Base-by-base conservation (phyloP, 2,113 vertebrate genomes). In the Trachemys scripta region DNA sequence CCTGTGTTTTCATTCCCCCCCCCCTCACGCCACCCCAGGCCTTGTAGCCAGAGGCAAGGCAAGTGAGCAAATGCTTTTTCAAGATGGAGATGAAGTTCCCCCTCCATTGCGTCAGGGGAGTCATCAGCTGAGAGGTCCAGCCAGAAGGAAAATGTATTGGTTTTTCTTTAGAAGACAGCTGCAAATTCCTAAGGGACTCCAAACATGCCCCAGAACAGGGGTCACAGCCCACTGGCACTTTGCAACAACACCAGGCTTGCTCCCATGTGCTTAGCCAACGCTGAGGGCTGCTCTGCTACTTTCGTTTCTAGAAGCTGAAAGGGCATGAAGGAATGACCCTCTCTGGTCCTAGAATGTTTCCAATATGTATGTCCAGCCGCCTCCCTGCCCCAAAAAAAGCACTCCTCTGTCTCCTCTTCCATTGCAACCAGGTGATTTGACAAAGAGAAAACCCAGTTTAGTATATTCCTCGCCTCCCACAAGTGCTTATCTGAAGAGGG, bases 81-180 rank as follows among this genome's bases (percentile, higher is more conserved):
- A 97, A 45, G 88, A 93, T 24, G 57, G 82, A 94, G 82, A 5
- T 2, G 93, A 51, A 38, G 31, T 50, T 13, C 90, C 76, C 89
- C 87, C 82, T 82, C 51, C 93, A 79, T 80, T 27, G 81, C 88
- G 94, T 96, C 88, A 13, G 19, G 93, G 87, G 90, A 95, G 87
- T 94, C 14, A 19, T 91, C 92, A 94, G 93, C 9, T 4, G 84
- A 92, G 97, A 97, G 96, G 96, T 94, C 92, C 59, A 3, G 51
- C 78, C 1, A 82, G 0, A 62, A 94, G 93, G 81, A 92, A 94
- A 94, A 96, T 92, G 93, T 95, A 96, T 84, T 93, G 54, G 57
- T 88, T 87, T 91, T 88, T 90, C 94, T 96, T 94, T 95, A 91
- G 87, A 96, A 96, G 81, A 94, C 97, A 98, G 97, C 95, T 97